These are phyloP conservation scores for Parauchenoglanis ngamensis DNA, from an alignment of 2,797 vertebrate genomes.

Conservation along the genomic window DNA sequence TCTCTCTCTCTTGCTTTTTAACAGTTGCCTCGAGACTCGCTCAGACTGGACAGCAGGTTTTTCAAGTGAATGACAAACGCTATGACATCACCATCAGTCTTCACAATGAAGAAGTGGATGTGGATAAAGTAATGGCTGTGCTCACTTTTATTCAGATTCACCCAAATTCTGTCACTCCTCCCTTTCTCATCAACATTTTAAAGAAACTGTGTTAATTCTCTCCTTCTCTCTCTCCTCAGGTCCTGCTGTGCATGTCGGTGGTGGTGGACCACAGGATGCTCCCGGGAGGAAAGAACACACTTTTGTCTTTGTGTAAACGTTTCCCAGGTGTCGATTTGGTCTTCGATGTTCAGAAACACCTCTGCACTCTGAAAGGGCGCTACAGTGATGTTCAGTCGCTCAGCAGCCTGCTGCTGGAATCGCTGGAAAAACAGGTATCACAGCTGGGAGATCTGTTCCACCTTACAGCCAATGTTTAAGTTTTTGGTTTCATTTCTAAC, in stretches of 20 bases:
- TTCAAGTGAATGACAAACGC: slow-evolving; percentile 54
- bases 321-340: slow-evolving; percentile 54
- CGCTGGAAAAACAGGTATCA: slow-evolving; percentile 47
- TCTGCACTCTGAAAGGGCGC: slow-evolving; percentile 60
- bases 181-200: neutral
- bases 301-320: slow-evolving; percentile 57
- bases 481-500: neutral
- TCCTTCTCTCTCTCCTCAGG: slow-evolving; percentile 53
- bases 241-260: slow-evolving; percentile 60
- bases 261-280: slow-evolving; percentile 65
- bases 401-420: slow-evolving; percentile 60
- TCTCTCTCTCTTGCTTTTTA: neutral
- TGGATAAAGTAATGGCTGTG: slow-evolving; percentile 61
- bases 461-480: neutral
- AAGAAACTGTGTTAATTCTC: neutral
- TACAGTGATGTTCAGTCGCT: slow-evolving; percentile 68
- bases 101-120: slow-evolving; percentile 49
- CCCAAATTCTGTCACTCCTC: neutral
- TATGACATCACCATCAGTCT: slow-evolving; percentile 64
- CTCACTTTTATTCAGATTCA: neutral
- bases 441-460: neutral
- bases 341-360: slow-evolving; percentile 54
- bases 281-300: slow-evolving; percentile 58
- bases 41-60: slow-evolving; percentile 50
- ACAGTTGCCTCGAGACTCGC: slow-evolving; percentile 66